Evolutionary conservation across 2,113 vertebrate genomes (phyloP).

Genomic region (Scomber scombrus): DNA sequence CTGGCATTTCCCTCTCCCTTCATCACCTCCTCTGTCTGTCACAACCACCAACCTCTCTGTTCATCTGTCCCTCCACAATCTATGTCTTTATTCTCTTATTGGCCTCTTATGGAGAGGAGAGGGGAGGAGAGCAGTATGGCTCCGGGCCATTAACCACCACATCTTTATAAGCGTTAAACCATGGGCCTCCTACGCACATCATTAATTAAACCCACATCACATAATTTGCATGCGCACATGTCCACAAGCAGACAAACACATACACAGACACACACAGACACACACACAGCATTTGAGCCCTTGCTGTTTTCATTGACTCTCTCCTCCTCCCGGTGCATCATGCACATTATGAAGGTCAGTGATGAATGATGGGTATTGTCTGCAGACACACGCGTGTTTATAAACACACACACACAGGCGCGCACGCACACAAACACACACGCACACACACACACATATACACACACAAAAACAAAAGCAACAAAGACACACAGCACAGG

Average conservation of each 20-base stretch:
- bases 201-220: slow-evolving; percentile 70
- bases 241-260: slow-evolving; percentile 20
- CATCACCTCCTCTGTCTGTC: slow-evolving; percentile 1
- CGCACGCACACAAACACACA: not conserved
- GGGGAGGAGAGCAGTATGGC: slow-evolving; percentile 24
- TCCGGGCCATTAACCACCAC: slow-evolving; percentile 56
- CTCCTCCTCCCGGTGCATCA: slow-evolving; percentile 3
- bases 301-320: slow-evolving; percentile 45
- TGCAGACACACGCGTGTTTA: slow-evolving; percentile 27
- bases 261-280: slow-evolving; percentile 9
- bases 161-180: slow-evolving; percentile 27
- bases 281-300: slow-evolving; percentile 30
- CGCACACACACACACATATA: not conserved
- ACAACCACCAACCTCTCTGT: slow-evolving; percentile 31
- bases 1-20: slow-evolving; percentile 23
- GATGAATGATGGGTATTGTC: slow-evolving; percentile 65
- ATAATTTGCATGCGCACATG: slow-evolving; percentile 39
- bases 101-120: slow-evolving; percentile 22
- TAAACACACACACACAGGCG: not conserved
- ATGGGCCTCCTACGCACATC: slow-evolving; percentile 17
- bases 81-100: slow-evolving; percentile 26
- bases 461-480: slow-evolving; percentile 23
- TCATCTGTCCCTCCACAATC: slow-evolving; percentile 12
- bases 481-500: slow-evolving; percentile 21
- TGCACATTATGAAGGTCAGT: slow-evolving; percentile 62